Evolutionary conservation across 2,797 vertebrate genomes (phyloP).

Genomic region (Peromyscus nudipes): DNA sequence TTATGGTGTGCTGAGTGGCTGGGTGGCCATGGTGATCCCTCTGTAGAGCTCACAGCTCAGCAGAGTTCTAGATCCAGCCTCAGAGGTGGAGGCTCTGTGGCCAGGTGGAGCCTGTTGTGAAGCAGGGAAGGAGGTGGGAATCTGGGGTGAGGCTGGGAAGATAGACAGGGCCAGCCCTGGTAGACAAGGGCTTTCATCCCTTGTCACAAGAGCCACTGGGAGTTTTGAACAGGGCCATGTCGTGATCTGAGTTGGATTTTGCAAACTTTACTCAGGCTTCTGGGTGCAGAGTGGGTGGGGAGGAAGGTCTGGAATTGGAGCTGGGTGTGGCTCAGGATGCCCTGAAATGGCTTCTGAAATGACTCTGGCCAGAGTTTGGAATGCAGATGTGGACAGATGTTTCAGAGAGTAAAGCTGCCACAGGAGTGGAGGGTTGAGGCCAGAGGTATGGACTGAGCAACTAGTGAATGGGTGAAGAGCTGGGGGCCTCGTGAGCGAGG

Average conservation of each 20-base stretch:
- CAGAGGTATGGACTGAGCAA: not conserved
- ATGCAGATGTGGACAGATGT: not conserved
- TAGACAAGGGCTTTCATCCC: not conserved
- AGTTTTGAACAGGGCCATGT: not conserved
- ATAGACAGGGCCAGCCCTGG: not conserved
- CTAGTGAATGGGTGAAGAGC: not conserved
- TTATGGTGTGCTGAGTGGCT: fast-evolving
- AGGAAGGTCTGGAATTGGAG: not conserved
- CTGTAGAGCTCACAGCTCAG: not conserved
- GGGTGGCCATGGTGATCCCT: fast-evolving
- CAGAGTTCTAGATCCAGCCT: not conserved
- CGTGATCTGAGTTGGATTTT: not conserved
- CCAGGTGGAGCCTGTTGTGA: not conserved
- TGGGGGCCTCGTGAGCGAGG: fast-evolving
- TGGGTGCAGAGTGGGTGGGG: not conserved
- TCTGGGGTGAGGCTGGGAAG: not conserved
- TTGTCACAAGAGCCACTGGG: not conserved
- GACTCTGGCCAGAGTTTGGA: not conserved
- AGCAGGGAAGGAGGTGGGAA: not conserved
- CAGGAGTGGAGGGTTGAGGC: no score
- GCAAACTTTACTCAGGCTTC: not conserved
- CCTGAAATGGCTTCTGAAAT: fast-evolving
- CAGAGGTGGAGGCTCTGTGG: not conserved
- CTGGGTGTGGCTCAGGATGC: fast-evolving
- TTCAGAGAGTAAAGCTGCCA: not conserved